These are phyloP conservation scores for Erpornis zantholeuca DNA, from an alignment of 2,113 vertebrate species.

Conservation along the genomic window DNA sequence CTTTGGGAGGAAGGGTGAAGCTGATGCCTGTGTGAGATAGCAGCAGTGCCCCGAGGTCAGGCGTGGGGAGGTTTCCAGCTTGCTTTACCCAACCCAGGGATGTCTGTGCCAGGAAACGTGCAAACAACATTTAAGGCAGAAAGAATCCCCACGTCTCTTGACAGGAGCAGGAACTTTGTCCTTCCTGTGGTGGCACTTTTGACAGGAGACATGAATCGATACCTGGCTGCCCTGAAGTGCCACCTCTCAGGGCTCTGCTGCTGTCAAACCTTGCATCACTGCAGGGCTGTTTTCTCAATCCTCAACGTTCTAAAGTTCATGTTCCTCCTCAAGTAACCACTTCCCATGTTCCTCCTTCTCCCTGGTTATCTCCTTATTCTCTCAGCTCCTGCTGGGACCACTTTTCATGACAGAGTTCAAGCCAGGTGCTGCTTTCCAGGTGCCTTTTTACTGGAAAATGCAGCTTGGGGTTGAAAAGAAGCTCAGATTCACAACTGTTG, in stretches of 20 bases:
- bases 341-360: neutral
- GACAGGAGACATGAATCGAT: neutral
- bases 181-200: neutral
- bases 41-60: neutral
- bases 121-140: neutral
- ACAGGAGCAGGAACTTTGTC: neutral
- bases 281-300: neutral
- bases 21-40: neutral
- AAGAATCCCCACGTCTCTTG: neutral
- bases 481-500: neutral
- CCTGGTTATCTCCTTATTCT: neutral
- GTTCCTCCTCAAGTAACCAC: neutral
- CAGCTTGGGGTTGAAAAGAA: neutral
- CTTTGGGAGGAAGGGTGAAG: neutral
- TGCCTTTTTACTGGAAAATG: neutral
- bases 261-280: neutral
- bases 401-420: neutral
- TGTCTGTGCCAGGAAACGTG: neutral
- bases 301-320: neutral
- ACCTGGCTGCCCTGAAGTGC: neutral
- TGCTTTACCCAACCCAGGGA: neutral
- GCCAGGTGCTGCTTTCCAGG: neutral
- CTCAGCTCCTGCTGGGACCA: neutral
- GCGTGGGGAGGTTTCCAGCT: neutral
- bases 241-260: accelerated